phyloP scores from a whole-genome alignment of 2,113 vertebrate species.

The Erpornis zantholeuca region DNA sequence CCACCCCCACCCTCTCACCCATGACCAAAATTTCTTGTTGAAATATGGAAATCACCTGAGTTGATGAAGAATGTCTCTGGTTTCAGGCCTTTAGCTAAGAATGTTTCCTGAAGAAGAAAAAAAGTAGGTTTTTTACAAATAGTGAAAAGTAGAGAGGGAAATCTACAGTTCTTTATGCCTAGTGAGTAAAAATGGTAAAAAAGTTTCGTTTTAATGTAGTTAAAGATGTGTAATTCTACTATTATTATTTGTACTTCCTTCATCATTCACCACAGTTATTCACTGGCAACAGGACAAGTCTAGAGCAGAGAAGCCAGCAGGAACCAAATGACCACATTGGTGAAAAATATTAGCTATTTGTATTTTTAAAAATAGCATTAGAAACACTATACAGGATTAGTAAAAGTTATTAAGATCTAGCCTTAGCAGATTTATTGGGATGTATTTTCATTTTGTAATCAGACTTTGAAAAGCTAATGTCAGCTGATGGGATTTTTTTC shows the following conservation, averaged over 20 bases:
- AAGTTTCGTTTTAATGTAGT: not conserved
- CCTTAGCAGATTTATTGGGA: not conserved
- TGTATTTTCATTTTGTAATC: not conserved
- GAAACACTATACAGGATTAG: not conserved
- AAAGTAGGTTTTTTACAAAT: not conserved
- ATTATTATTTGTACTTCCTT: not conserved
- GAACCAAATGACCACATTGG: not conserved
- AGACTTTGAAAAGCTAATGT: not conserved
- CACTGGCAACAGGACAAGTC: not conserved
- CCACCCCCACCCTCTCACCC: not conserved
- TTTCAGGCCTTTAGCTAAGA: not conserved
- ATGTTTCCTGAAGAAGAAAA: not conserved
- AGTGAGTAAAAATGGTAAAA: not conserved
- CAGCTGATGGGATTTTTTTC: not conserved
- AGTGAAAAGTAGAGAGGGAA: not conserved
- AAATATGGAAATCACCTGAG: not conserved
- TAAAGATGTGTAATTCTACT: not conserved
- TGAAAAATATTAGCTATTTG: not conserved
- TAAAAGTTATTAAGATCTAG: not conserved
- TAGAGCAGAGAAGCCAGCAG: not conserved
- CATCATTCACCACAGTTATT: not conserved
- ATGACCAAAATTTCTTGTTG: not conserved
- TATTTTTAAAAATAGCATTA: not conserved
- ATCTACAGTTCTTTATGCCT: not conserved
- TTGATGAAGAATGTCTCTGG: not conserved